Evolutionary conservation across 2,797 vertebrate genomes (phyloP).

Genomic region (Acipenser ruthenus): DNA sequence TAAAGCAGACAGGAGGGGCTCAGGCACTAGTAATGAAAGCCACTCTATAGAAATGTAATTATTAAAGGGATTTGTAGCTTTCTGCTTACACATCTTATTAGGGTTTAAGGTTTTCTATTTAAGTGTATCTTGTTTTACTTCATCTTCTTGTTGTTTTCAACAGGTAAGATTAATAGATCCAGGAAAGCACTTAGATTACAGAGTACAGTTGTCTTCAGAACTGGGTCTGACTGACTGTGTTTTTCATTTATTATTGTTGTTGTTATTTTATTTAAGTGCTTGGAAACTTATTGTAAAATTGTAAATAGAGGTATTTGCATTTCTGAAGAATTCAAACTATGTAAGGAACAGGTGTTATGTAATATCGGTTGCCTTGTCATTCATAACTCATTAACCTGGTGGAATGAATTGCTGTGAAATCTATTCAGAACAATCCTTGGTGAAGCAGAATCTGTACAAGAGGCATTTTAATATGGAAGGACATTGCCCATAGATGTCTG

Average conservation of each 20-base stretch:
- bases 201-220: conserved; percentile 29
- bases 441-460: no score
- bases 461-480: no score
- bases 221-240: conserved; percentile 25
- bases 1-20: no score
- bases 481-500: no score
- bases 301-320: conserved; percentile 20
- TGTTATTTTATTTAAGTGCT: conserved; percentile 33
- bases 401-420: no score
- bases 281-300: conserved; percentile 45
- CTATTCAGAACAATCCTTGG: no score
- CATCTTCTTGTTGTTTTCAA: conserved; percentile 19
- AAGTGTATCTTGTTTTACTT: conserved; percentile 30
- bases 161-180: conserved; percentile 21
- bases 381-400: no score
- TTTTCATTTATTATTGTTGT: conserved; percentile 3
- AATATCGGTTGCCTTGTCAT: no score
- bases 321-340: no score
- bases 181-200: conserved; percentile 37
- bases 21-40: no score
- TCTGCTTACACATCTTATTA: conserved; percentile 22
- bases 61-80: conserved; percentile 28
- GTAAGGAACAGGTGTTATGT: no score
- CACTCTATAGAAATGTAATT: conserved; percentile 12
- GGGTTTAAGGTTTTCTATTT: conserved; percentile 43